Evolutionary conservation across 2,113 vertebrate species (phyloP), one percentile per base, ranked within the genome.

Genomic region (Pheucticus melanocephalus): DNA sequence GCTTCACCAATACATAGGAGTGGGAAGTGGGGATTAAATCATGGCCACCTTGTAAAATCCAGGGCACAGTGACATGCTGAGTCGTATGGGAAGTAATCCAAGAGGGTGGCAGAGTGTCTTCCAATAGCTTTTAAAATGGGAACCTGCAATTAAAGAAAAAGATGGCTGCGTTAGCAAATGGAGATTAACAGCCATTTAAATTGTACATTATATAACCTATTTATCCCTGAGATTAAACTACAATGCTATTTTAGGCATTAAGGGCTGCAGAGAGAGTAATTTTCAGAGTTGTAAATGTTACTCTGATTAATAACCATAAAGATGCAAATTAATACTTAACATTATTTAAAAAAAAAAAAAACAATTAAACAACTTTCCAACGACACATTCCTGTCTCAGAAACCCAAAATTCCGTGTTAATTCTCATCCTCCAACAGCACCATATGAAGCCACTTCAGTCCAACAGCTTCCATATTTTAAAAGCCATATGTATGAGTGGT

Each of bases 391-490:
- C 45, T 89, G 40, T 28, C 90, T 88, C 28, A 88, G 91, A 88
- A 72, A 37, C 56, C 82, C 83, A 89, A 92, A 95, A 82, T 92
- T 64, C 82, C 17, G 0, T 51, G 56, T 68, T 86, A 94, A 84
- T 86, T 92, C 80, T 90, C 48, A 86, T 96, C 76, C 60, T 95
- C 81, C 92, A 95, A 72, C 65, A 92, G 93, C 75, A 84, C 93
- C 95, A 96, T 92, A 95, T 93, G 94, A 96, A 97, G 90, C 48
- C 93, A 86, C 92, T 96, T 96, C 64, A 86, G 86, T 96, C 95
- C 94, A 97, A 96, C 90, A 96, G 88, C 79, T 96, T 95, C 95
- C 96, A 95, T 95, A 95, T 96, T 96, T 97, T 88, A 75, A 81
- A 81, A 96, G 92, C 95, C 93, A 92, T 96, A 96, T 96, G 94